phyloP scores from a whole-genome alignment of 2,113 vertebrate species.

The Cygnus atratus region DNA sequence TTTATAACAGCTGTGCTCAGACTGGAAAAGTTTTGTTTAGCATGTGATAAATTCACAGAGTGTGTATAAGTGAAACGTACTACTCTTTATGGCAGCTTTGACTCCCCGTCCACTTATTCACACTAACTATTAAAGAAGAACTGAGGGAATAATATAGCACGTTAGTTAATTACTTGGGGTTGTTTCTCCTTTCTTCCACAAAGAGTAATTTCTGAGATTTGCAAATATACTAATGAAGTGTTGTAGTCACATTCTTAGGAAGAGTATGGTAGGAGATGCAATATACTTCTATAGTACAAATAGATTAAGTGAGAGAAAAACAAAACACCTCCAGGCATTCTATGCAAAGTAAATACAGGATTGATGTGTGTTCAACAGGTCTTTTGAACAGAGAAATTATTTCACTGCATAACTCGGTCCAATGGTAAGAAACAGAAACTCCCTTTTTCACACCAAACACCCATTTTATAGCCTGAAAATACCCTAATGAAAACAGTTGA shows the following conservation, averaged over 20 bases:
- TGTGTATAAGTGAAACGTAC: background rate
- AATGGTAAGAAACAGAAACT: background rate
- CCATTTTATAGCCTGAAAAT: background rate
- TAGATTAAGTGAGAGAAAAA: background rate
- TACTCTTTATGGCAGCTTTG: background rate
- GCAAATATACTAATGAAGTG: background rate
- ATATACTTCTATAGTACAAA: background rate
- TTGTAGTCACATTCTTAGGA: background rate
- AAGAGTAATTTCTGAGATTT: background rate
- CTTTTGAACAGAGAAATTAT: background rate
- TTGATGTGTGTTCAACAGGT: background rate
- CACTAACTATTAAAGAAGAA: background rate
- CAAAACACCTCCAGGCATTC: background rate
- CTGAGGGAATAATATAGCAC: background rate
- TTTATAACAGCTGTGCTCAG: background rate
- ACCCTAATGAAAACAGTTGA: background rate
- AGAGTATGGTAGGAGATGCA: background rate
- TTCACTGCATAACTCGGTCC: background rate
- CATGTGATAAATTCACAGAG: background rate
- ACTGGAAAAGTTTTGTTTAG: background rate
- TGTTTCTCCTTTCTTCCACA: background rate
- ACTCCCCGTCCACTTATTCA: background rate
- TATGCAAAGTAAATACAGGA: background rate
- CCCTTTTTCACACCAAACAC: background rate
- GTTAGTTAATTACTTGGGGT: background rate